Base-by-base conservation (phyloP, 2,797 vertebrate genomes). In the Phoxinus dragarum region DNA sequence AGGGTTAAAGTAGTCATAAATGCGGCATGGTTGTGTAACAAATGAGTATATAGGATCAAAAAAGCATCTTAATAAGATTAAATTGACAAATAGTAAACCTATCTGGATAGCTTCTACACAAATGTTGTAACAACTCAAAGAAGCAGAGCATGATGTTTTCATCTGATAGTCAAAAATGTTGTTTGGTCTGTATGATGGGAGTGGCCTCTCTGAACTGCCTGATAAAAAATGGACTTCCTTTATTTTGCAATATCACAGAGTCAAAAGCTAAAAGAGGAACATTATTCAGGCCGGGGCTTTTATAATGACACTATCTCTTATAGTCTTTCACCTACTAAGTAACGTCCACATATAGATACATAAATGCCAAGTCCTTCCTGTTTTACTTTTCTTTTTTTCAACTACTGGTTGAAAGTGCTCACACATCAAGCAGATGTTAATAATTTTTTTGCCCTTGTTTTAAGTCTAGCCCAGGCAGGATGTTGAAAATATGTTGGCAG, bases 181-280 rank as follows among this genome's bases (percentile, higher is more conserved):
- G 31, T 86, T 86, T 86, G 79, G 40, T 27, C n/a, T 84, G 72
- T 52, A 72, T 76, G 90, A 92, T 92, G 87, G 90, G 89, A 85
- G 89, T 88, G 93, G 89, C 90, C 71, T 85, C 80, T 85, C 66
- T 80, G 77, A 80, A 52, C 86, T 27, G 40, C 7, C 42, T 12
- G 38, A 67, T 54, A 61, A 75, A 66, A 83, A 21, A 71, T 75
- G 40, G 27, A 44, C 88, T 93, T 92, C 87, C 90, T 89, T 64
- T 44, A 38, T 93, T 92, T 83, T 81, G 84, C 87, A 91, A 93
- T 10, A 17, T 54, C 44, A 71, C 31, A 42, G 49, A 84, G 38
- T 64, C 76, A 40, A 84, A 84, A 23, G 27, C 12, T 8, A 75
- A 76, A 56, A 59, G 61, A 47, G 27, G 21, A 75, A 80, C 23